These are phyloP conservation scores for Troides oblongomaculatus DNA, from an alignment of 2,888 invertebrate species.

Conservation along the genomic window DNA sequence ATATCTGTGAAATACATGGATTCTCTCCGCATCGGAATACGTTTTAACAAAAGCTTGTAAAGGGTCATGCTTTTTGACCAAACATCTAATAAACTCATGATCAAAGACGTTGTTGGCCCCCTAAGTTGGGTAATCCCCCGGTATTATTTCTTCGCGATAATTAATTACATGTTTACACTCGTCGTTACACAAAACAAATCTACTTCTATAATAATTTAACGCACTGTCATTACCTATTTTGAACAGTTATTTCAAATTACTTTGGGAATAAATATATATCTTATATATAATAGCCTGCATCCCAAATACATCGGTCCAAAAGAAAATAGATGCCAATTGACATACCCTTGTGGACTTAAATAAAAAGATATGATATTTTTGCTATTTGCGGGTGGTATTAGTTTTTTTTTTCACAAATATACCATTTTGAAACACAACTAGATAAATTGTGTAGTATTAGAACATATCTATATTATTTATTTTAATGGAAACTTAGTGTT, in stretches of 20 bases:
- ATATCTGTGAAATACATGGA: conserved; percentile 4
- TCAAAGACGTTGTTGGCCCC: neutral
- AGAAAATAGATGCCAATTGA: neutral
- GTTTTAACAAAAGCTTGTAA: neutral
- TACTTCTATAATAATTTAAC: neutral
- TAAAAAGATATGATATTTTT: neutral
- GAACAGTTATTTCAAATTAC: neutral
- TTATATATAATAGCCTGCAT: neutral
- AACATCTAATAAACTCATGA: too few species aligned
- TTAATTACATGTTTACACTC: neutral
- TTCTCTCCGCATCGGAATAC: neutral
- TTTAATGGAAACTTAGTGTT: too few species aligned
- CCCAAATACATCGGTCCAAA: neutral
- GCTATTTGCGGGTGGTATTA: neutral
- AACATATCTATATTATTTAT: too few species aligned
- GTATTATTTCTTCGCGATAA: neutral
- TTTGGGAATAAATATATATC: neutral
- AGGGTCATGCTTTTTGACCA: too few species aligned
- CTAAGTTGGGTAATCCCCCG: neutral
- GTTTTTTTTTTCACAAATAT: too few species aligned
- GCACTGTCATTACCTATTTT: neutral
- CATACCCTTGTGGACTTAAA: neutral
- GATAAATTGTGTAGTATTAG: too few species aligned
- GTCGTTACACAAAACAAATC: neutral
- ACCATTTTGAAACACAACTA: too few species aligned